phyloP scores from a whole-genome alignment of 2,797 vertebrate genomes.

The Gallinago stenura region DNA sequence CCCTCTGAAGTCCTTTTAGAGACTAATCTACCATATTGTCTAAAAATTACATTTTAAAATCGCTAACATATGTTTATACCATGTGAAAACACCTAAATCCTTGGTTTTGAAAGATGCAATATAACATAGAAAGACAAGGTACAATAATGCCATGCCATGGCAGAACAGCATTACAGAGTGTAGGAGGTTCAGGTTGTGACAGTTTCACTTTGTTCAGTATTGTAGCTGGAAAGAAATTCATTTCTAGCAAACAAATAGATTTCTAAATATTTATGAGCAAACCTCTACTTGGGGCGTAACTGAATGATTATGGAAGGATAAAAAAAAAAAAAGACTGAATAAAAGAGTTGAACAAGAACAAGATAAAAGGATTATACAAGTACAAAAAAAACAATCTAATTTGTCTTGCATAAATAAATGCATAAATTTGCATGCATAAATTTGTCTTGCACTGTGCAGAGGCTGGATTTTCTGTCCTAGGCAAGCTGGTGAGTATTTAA shows the following conservation, averaged over 20 bases:
- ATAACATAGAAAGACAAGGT: not conserved
- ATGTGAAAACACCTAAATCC: not conserved
- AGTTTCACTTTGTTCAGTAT: not conserved
- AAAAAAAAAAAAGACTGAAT: not conserved
- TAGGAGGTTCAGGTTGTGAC: not conserved
- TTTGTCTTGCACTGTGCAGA: not conserved
- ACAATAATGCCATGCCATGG: not conserved
- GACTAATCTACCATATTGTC: not conserved
- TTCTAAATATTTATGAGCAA: constrained; percentile 14
- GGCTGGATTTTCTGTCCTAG: not conserved
- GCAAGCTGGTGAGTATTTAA: not conserved
- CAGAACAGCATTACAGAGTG: not conserved
- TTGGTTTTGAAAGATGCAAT: not conserved
- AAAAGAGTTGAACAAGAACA: not conserved
- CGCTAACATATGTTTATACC: not conserved
- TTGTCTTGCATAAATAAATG: not conserved
- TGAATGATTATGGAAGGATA: not conserved
- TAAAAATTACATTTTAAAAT: not conserved
- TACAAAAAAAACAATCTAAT: not conserved
- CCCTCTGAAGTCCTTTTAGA: not conserved
- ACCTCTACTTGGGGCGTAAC: not conserved
- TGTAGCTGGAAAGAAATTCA: not conserved
- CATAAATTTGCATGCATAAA: no score
- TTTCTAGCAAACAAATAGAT: not conserved
- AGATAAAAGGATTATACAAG: not conserved